A percentile compares a stretch with the other conserved stretches of the same genome.
Conservation (phyloP, 2,888 invertebrate species). For the Tortricodes alternella region DNA sequence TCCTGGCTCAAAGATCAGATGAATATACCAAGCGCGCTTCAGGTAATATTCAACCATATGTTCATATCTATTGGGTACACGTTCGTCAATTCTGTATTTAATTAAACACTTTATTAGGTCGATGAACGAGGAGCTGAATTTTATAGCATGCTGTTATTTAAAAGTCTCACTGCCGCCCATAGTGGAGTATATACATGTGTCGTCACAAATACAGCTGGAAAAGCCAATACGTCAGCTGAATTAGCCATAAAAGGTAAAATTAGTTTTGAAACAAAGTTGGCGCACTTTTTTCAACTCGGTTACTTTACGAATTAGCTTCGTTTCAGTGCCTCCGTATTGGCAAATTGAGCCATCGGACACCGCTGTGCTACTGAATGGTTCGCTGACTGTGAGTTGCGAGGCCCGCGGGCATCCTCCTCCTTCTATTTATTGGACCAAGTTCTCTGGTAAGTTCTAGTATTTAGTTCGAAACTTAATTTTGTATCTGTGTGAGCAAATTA, state of each 20-base stretch:
- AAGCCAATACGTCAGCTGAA: slow-evolving; percentile 87
- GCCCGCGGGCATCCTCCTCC: slow-evolving; percentile 91
- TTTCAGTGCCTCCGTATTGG: slow-evolving; percentile 90
- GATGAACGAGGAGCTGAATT: slow-evolving; percentile 88
- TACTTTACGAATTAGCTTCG: slow-evolving; percentile 23
- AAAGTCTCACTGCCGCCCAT: slow-evolving; percentile 86
- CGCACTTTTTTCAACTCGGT: slow-evolving; percentile 1
- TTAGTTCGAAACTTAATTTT: not conserved
- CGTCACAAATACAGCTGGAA: slow-evolving; percentile 88
- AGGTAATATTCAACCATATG: slow-evolving; percentile 63
- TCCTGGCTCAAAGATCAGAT: slow-evolving; percentile 85
- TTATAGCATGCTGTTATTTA: slow-evolving; percentile 87
- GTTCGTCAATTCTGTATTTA: not conserved
- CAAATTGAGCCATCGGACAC: slow-evolving; percentile 88
- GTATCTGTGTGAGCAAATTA: not conserved
- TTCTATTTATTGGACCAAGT: slow-evolving; percentile 88
- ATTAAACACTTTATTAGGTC: slow-evolving; percentile 69
- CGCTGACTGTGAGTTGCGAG: slow-evolving; percentile 88
- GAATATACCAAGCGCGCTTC: slow-evolving; percentile 84
- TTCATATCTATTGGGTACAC: not conserved
- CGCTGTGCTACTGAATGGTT: slow-evolving; percentile 88
- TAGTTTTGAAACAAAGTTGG: not conserved
- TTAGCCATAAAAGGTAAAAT: slow-evolving; percentile 87
- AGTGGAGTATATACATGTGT: slow-evolving; percentile 88
- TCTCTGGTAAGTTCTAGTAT: slow-evolving; percentile 77